Evolutionary conservation across 2,113 vertebrate species (phyloP).

Genomic region (Erinaceus europaeus): DNA sequence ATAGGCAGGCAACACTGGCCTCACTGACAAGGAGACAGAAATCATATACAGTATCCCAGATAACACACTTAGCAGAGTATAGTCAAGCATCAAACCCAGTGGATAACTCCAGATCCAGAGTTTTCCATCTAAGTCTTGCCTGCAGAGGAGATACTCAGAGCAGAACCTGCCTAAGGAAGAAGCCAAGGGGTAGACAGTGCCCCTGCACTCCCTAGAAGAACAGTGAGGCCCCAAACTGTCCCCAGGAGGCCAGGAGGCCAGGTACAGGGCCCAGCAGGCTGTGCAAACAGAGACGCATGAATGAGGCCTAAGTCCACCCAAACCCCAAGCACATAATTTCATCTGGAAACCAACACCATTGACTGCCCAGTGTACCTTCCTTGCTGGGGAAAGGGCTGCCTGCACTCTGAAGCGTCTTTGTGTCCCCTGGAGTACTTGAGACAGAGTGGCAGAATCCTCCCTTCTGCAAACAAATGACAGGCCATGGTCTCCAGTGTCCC

Average conservation of each 20-base stretch:
- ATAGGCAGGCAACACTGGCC: not conserved
- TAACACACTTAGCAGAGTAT: not conserved
- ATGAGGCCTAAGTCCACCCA: conserved; percentile 70
- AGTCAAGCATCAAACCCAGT: not conserved
- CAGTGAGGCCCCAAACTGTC: conserved; percentile 14
- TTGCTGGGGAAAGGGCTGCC: conserved; percentile 26
- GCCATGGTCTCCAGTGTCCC: too few relatives aligned
- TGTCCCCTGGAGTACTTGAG: conserved; percentile 48
- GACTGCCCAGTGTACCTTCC: conserved; percentile 6
- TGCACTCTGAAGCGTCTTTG: conserved; percentile 63
- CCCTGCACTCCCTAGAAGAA: not conserved
- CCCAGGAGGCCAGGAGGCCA: conserved; percentile 56
- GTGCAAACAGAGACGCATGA: conserved; percentile 71
- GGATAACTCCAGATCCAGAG: not conserved
- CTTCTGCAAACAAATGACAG: conserved; percentile 60
- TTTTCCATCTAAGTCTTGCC: not conserved
- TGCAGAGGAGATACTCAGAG: not conserved
- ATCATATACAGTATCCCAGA: not conserved
- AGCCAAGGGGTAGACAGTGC: not conserved
- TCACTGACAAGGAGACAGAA: not conserved
- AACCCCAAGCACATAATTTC: conserved; percentile 75
- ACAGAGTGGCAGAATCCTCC: conserved; percentile 54
- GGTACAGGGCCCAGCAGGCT: conserved; percentile 45
- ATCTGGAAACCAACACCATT: conserved; percentile 52
- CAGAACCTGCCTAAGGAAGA: not conserved